Base-by-base conservation (phyloP, 2,888 invertebrate genomes). In the Drosophila paranaensis region DNA sequence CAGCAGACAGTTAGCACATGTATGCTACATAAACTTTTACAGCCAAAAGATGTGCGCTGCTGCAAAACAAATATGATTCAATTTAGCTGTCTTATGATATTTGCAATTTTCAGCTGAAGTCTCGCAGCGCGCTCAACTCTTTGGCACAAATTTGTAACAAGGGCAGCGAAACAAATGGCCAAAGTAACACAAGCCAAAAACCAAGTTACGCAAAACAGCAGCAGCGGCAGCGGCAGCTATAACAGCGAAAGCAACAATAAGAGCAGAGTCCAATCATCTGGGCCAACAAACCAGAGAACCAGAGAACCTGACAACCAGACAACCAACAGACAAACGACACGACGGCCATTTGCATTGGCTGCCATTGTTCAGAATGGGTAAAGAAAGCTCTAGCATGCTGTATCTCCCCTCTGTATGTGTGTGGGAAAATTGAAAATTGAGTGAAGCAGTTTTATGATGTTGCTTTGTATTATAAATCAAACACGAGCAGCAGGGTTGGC, bases 401-500 rank as follows among this genome's bases (percentile, higher is more conserved):
- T 35, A 25, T 27, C 37, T 16, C 46, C 30, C 6, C n/a, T 40
- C 2, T 35, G 50, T 25, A 14, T 46, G 37, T 39, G 60, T 61
- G 61, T 68, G 61, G 78, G 68, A 55, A 67, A 77, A 79, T 79
- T 80, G 77, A 81, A 80, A 79, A 79, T 80, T 80, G 81, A 73
- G 66, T 72, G 70, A 62, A 80, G 77, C 74, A 74, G 60, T 74
- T 76, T 81, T 77, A 77, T 80, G 80, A 69, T 71, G 74, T 65
- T 69, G 61, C 64, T 72, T 68, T 76, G 68, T 74, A 68, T 68
- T 74, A 63, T 64, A 75, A 79, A 79, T 79, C 74, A 78, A 79
- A 48, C 16, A 48, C 20, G 20, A 9, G 25, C 1, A 6, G 33
- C 3, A 3, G 27, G 27, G 27, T 30, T 4, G 6, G 30, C 6